Evolutionary conservation across 1,140 invertebrate genomes (phyloP).

Genomic region (Neodiprion fabricii): DNA sequence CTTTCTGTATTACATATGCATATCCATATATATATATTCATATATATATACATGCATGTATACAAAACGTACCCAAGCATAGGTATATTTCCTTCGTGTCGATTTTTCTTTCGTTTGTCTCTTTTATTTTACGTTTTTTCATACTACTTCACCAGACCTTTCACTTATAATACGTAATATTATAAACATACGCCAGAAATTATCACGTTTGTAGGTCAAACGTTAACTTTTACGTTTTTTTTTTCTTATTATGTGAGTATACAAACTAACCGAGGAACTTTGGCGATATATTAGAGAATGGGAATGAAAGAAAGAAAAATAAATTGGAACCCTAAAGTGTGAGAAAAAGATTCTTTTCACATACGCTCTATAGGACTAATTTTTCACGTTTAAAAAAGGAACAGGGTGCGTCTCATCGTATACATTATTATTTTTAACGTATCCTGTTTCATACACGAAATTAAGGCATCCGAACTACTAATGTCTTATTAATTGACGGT

Average conservation of each 20-base stretch:
- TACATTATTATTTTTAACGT: not conserved
- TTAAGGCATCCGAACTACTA: constrained; percentile 13
- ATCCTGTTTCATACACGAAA: constrained; percentile 7
- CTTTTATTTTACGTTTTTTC: too few species aligned
- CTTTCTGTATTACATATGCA: too few species aligned
- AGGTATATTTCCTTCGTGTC: constrained; percentile 13
- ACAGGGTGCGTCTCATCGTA: not conserved
- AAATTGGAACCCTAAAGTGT: not conserved
- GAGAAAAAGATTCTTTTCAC: not conserved
- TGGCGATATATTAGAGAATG: too few species aligned
- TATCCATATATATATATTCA: not conserved
- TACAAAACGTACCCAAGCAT: constrained; percentile 8
- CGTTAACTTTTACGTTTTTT: too few species aligned
- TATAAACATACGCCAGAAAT: too few species aligned
- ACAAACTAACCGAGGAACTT: too few species aligned
- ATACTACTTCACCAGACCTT: too few species aligned
- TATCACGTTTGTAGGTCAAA: too few species aligned
- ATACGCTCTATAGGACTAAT: not conserved
- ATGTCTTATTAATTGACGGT: not conserved
- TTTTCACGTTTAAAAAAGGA: not conserved
- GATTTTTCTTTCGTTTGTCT: constrained; percentile 5
- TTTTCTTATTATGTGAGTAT: too few species aligned
- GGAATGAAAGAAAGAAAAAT: too few species aligned
- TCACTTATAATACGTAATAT: too few species aligned
- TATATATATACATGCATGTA: constrained; percentile 26